Evolutionary conservation across 1,140 invertebrate genomes (phyloP).

Genomic region (Bombyx mori): DNA sequence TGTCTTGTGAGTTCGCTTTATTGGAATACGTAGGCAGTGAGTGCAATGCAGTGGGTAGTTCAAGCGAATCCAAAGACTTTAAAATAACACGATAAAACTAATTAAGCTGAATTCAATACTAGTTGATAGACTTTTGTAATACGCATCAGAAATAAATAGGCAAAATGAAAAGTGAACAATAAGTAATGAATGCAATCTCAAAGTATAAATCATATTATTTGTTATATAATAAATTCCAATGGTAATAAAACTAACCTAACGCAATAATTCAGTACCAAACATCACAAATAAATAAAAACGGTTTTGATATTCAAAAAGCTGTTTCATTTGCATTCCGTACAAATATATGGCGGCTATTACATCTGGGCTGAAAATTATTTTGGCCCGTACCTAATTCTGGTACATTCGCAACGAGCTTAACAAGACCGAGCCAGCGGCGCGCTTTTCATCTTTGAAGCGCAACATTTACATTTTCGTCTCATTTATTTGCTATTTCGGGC

Average conservation of each 20-base stretch:
- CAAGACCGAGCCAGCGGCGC: constrained; percentile 57
- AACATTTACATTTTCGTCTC: constrained; percentile 71
- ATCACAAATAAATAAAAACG: too few relatives aligned
- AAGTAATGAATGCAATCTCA: too few relatives aligned
- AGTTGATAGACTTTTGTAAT: too few relatives aligned
- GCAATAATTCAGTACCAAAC: too few relatives aligned
- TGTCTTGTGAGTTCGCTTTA: not conserved
- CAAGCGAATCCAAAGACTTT: not conserved
- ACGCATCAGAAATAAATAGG: too few relatives aligned
- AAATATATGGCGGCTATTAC: constrained; percentile 25
- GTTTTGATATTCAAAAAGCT: too few relatives aligned
- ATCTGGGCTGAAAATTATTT: constrained; percentile 65
- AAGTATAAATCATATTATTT: too few relatives aligned
- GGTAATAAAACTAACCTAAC: not conserved
- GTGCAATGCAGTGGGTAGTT: not conserved
- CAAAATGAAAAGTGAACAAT: too few relatives aligned
- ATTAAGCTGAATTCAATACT: too few relatives aligned
- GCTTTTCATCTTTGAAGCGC: constrained; percentile 70
- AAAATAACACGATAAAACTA: too few relatives aligned
- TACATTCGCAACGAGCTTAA: constrained; percentile 68
- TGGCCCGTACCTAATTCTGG: constrained; percentile 62
- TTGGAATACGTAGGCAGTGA: not conserved
- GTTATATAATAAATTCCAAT: not conserved
- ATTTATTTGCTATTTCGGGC: constrained; percentile 70
- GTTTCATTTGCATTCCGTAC: constrained; percentile 18